These are phyloP conservation scores for Chelidonichthys spinosus DNA, from an alignment of 2,797 vertebrate genomes.

Conservation along the genomic window DNA sequence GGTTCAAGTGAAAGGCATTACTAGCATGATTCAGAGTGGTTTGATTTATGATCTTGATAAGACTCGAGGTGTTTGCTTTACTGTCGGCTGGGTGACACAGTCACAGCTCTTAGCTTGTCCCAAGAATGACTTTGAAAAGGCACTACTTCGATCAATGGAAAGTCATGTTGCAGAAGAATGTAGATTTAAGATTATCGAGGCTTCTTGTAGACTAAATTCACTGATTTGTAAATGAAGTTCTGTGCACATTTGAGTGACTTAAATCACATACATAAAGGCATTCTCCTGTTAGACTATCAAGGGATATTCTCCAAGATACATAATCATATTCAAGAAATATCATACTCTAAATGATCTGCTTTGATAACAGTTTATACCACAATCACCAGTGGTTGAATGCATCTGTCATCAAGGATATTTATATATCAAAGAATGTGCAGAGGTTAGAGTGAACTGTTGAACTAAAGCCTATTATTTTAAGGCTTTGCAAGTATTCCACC, in stretches of 20 bases:
- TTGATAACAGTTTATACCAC: background rate
- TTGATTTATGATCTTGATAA: slow-evolving; percentile 28
- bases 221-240: background rate
- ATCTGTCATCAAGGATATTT: background rate
- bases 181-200: background rate
- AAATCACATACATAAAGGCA: background rate
- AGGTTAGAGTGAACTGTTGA: background rate
- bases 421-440: background rate
- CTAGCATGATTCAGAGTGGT: slow-evolving; percentile 21
- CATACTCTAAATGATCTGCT: background rate
- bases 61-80: slow-evolving; percentile 1
- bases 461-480: background rate
- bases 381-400: background rate
- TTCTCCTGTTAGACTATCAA: background rate
- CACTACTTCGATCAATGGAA: background rate
- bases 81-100: slow-evolving; percentile 13
- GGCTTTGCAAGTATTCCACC: background rate
- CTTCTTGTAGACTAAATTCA: background rate
- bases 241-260: background rate
- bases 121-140: background rate
- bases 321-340: background rate
- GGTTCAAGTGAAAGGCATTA: slow-evolving; percentile 1
- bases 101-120: background rate
- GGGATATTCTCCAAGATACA: background rate
- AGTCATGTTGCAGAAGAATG: background rate